Evolutionary conservation across 2,113 vertebrate species (phyloP), one percentile per base, ranked within the genome.

Genomic region (Pedionomus torquatus): DNA sequence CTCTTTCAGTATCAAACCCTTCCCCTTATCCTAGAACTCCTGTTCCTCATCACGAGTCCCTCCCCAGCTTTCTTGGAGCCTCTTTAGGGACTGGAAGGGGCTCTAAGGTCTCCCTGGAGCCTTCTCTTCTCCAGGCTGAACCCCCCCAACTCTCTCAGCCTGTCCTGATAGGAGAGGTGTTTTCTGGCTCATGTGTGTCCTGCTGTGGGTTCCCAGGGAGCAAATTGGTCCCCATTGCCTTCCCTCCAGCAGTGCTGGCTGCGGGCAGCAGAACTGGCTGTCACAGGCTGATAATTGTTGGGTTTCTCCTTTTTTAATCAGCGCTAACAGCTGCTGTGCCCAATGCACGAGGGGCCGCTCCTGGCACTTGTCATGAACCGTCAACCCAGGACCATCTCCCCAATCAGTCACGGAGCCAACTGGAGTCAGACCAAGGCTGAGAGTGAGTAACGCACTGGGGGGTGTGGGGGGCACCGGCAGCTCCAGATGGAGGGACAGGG

Each of bases 221-320:
- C 20, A 31, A 41, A 6, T 6, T 2, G 41, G 10, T 24, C 7
- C 25, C 25, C 35, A 9, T 3, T 1, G 4, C 31, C 44, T 37
- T 26, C 20, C 8, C 48, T 35, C 57, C 3, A 0, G 66, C 81
- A 68, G 48, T 64, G 57, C 54, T n/a, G 79, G 49, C 80, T 72
- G 30, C 2, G 3, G 66, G 55, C 43, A 68, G 76, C 80, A 87
- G 90, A 48, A 35, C 52, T 33, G 49, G 70, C 79, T 93, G 79
- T 44, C 83, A 60, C 61, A 33, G 75, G 3, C 54, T 11, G 66
- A 0, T 69, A 87, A 76, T 83, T 46, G 65, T 64, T 25, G 92
- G 44, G 61, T 85, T 95, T 72, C 66, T 87, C 83, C 1, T 13
- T 90, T 44, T 95, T 94, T 92, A 96, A 96, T 94, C 93, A 93